These are phyloP conservation scores for Ornithoptera priamus DNA, from an alignment of 2,888 invertebrate genomes.

Conservation along the genomic window DNA sequence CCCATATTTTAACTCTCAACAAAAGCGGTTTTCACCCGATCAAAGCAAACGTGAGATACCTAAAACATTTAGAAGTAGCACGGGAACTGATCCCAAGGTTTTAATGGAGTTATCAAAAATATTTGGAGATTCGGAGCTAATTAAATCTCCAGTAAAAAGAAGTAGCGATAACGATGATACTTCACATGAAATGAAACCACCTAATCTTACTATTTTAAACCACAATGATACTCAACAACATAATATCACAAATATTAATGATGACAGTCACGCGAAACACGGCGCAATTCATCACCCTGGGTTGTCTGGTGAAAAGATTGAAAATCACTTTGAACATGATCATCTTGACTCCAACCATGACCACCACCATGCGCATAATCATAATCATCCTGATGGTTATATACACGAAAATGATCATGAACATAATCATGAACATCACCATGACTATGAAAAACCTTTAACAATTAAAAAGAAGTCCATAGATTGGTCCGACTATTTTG, in stretches of 20 bases:
- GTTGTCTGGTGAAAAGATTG: conserved; percentile 47
- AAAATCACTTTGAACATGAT: conserved; percentile 39
- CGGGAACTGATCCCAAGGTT: conserved; percentile 85
- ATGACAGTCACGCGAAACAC: conserved; percentile 61
- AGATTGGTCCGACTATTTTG: conserved; percentile 93
- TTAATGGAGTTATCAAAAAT: conserved; percentile 84
- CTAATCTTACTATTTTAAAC: conserved; percentile 48
- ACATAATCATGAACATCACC: conserved; percentile 36
- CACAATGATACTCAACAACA: conserved; percentile 57
- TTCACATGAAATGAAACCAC: conserved; percentile 65
- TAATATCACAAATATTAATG: conserved; percentile 46
- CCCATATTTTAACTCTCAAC: conserved; percentile 51
- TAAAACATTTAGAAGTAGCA: conserved; percentile 62
- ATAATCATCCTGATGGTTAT: conserved; percentile 38
- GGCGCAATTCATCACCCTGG: conserved; percentile 58
- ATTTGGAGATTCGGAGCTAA: conserved; percentile 77
- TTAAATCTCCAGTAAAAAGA: conserved; percentile 79
- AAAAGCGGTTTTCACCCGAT: conserved; percentile 56
- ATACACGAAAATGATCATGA: conserved; percentile 35
- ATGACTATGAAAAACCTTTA: conserved; percentile 65
- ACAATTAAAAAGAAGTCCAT: conserved; percentile 88
- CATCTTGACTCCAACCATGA: conserved; percentile 41
- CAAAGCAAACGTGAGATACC: conserved; percentile 57
- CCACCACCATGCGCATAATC: conserved; percentile 35
- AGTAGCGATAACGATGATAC: conserved; percentile 62